Conservation (phyloP, 1,140 invertebrate genomes). For the Copidosoma floridanum region DNA sequence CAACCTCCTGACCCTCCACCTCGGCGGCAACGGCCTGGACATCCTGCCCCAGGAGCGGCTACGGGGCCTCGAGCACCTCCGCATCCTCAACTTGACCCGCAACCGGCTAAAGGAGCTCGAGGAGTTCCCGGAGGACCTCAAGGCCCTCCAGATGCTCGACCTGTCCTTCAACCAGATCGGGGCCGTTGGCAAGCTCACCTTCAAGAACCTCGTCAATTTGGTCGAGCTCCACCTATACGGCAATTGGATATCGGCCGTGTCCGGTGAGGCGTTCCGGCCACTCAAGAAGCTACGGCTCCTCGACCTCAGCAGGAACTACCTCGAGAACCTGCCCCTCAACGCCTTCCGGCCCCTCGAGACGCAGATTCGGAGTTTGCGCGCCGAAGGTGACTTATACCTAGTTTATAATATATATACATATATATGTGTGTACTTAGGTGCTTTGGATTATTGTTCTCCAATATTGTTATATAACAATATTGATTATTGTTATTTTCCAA, state of each 20-base stretch:
- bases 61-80: slow-evolving; percentile 70
- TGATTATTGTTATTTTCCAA: too few relatives aligned
- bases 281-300: slow-evolving; percentile 74
- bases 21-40: slow-evolving; percentile 82
- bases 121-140: slow-evolving; percentile 76
- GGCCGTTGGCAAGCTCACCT: slow-evolving; percentile 71
- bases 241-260: slow-evolving; percentile 77
- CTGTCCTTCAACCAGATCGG: slow-evolving; percentile 80
- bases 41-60: slow-evolving; percentile 80
- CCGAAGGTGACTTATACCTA: slow-evolving; percentile 76
- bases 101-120: slow-evolving; percentile 80
- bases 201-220: slow-evolving; percentile 71
- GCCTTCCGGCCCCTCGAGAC: slow-evolving; percentile 75
- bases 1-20: slow-evolving; percentile 73
- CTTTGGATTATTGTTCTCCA: too few relatives aligned
- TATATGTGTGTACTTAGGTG: too few relatives aligned
- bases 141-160: slow-evolving; percentile 75
- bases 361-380: slow-evolving; percentile 71
- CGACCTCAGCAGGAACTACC: slow-evolving; percentile 81
- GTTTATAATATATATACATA: too few relatives aligned
- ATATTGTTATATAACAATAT: too few relatives aligned
- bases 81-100: slow-evolving; percentile 76
- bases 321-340: slow-evolving; percentile 76
- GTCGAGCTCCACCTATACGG: slow-evolving; percentile 75
- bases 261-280: slow-evolving; percentile 74